Evolutionary conservation across 2,888 invertebrate genomes (phyloP).

Genomic region (Pachydiplax longipennis): DNA sequence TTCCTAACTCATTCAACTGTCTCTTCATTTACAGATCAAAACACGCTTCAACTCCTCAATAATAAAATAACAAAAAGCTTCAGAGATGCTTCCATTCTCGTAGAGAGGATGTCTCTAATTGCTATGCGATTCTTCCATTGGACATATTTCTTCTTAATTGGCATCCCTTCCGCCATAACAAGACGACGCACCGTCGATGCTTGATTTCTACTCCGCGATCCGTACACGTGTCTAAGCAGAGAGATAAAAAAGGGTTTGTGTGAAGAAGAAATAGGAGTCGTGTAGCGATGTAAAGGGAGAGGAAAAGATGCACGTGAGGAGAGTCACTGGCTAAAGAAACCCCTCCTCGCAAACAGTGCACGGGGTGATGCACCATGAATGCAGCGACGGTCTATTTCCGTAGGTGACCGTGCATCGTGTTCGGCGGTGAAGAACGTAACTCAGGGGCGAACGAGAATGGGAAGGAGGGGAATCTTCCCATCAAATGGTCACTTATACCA

Average conservation of each 20-base stretch:
- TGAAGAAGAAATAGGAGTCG: neutral
- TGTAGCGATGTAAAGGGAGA: neutral
- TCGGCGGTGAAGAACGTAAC: neutral
- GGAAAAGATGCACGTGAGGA: neutral
- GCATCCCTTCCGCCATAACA: no score
- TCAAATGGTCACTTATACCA: neutral
- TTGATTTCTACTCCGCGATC: no score
- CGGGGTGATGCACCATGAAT: neutral
- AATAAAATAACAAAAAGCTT: neutral
- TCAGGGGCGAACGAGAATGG: neutral
- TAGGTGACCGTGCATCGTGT: neutral
- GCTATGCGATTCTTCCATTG: no score
- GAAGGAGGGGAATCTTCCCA: neutral
- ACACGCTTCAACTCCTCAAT: neutral
- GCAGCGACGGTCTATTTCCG: slow-evolving; percentile 18
- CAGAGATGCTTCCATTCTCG: no score
- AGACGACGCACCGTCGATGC: no score
- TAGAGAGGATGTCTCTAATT: no score
- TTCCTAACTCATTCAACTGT: no score
- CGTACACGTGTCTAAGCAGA: neutral
- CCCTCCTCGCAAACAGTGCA: neutral
- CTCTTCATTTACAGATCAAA: no score
- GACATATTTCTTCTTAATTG: no score
- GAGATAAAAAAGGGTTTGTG: neutral
- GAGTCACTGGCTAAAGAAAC: neutral